These are phyloP conservation scores for Tangara arthus DNA, from an alignment of 2,797 vertebrate genomes.

Conservation along the genomic window DNA sequence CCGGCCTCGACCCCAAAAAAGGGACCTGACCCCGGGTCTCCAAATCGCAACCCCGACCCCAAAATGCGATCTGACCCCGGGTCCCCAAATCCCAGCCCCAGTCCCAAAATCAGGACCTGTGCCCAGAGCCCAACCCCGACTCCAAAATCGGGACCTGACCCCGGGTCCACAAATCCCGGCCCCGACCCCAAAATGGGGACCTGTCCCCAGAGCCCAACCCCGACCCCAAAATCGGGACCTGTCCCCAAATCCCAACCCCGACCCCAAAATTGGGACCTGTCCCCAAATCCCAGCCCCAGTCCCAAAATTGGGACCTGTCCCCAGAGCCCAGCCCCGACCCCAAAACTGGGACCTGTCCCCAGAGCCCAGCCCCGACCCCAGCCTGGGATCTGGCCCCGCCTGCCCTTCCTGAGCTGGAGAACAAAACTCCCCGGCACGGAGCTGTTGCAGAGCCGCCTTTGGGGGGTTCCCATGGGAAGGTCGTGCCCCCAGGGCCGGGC, in stretches of 20 bases:
- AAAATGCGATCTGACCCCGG: neutral
- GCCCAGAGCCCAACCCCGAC: neutral
- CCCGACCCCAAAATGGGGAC: neutral
- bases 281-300: rapidly evolving
- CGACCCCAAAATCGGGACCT: too few relatives aligned
- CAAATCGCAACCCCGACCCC: neutral
- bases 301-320: too few relatives aligned
- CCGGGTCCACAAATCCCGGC: neutral
- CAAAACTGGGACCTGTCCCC: too few relatives aligned
- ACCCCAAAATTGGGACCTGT: neutral
- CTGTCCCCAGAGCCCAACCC: rapidly evolving
- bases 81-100: too few relatives aligned
- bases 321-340: too few relatives aligned
- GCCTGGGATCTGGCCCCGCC: neutral
- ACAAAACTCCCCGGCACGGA: rapidly evolving
- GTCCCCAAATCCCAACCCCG: neutral
- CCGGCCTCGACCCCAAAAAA: too few relatives aligned
- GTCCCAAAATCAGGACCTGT: too few relatives aligned
- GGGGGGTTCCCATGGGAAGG: neutral
- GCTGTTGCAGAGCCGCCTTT: rapidly evolving
- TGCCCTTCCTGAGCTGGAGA: neutral
- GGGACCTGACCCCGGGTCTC: too few relatives aligned
- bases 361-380: too few relatives aligned
- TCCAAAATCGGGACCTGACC: too few relatives aligned
- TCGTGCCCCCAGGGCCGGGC: neutral